Conservation (phyloP, 2,888 invertebrate genomes). For the Cryptus viduatorius region DNA sequence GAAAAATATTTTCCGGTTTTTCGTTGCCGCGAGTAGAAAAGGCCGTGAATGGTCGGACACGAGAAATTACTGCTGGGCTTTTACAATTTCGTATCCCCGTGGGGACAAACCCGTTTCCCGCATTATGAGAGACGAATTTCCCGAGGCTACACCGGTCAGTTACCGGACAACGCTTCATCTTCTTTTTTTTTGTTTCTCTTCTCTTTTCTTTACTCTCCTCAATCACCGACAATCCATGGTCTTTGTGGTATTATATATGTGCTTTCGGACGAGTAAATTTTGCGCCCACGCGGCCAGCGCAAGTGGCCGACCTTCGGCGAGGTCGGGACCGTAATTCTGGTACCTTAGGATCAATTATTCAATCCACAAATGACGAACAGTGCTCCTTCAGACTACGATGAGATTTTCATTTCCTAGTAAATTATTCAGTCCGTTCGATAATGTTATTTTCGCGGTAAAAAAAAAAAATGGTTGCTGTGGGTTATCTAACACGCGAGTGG, state of each 20-base stretch:
- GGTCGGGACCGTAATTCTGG: neutral
- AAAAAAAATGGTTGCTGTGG: too few relatives aligned
- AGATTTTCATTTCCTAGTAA: neutral
- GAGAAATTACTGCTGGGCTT: neutral
- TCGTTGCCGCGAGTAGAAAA: slow-evolving; percentile 17
- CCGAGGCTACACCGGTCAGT: slow-evolving; percentile 28
- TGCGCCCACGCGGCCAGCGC: neutral
- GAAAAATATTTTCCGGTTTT: slow-evolving; percentile 14
- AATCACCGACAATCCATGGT: neutral
- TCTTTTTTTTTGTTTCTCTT: neutral
- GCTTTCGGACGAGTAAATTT: neutral
- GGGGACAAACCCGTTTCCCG: slow-evolving; percentile 16
- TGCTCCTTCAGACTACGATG: neutral
- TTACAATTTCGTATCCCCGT: slow-evolving; percentile 23
- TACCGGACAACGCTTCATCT: neutral
- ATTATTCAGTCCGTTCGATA: too few relatives aligned
- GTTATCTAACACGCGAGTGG: too few relatives aligned
- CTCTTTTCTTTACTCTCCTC: neutral
- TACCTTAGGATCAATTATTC: slow-evolving; percentile 2
- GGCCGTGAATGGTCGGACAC: neutral
- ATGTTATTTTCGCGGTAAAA: too few relatives aligned
- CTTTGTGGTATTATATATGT: slow-evolving; percentile 2
- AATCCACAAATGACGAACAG: slow-evolving; percentile 1
- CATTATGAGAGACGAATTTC: slow-evolving; percentile 10
- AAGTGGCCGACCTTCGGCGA: neutral